Percentiles rank a stretch among this genome's conserved stretches.
Evolutionary conservation across 2,797 vertebrate species (phyloP).

Genomic region (Oreonectes daqikongensis): DNA sequence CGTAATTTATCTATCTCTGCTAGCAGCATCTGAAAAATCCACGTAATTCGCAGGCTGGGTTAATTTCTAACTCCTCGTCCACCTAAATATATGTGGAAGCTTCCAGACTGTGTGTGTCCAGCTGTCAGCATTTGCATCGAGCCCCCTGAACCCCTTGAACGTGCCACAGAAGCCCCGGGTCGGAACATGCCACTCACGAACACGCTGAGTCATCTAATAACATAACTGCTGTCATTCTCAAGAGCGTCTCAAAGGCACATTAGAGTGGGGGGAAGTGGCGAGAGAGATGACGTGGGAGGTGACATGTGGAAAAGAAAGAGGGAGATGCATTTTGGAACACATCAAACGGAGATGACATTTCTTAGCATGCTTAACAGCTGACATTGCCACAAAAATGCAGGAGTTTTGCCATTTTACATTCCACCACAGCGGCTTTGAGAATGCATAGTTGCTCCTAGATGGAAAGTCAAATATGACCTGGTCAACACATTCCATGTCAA

Average conservation of each 20-base stretch:
- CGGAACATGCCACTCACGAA: constrained; percentile 19
- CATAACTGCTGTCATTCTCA: constrained; percentile 40
- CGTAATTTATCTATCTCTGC: too few species aligned
- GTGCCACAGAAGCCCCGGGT: constrained; percentile 1
- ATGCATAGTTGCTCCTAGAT: background rate
- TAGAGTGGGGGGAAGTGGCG: background rate
- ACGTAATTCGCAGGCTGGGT: background rate
- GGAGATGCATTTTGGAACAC: background rate
- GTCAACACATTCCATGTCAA: background rate
- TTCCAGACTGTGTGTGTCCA: background rate
- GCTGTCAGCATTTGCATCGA: constrained; percentile 18
- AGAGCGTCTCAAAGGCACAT: constrained; percentile 21
- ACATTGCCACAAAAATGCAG: background rate
- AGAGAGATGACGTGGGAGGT: constrained; percentile 27
- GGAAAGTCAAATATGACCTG: constrained; percentile 1
- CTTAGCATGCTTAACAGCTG: background rate
- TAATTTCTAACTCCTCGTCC: background rate
- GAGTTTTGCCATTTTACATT: background rate
- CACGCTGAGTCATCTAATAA: constrained; percentile 43
- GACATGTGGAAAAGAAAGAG: constrained; percentile 7
- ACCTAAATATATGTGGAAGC: constrained; percentile 5
- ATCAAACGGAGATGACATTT: constrained; percentile 24
- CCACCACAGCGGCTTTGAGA: background rate
- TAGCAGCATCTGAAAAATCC: too few species aligned
- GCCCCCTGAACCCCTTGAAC: background rate